These are phyloP conservation scores for Orius insidiosus DNA, from an alignment of 1,140 invertebrate species.

Conservation along the genomic window DNA sequence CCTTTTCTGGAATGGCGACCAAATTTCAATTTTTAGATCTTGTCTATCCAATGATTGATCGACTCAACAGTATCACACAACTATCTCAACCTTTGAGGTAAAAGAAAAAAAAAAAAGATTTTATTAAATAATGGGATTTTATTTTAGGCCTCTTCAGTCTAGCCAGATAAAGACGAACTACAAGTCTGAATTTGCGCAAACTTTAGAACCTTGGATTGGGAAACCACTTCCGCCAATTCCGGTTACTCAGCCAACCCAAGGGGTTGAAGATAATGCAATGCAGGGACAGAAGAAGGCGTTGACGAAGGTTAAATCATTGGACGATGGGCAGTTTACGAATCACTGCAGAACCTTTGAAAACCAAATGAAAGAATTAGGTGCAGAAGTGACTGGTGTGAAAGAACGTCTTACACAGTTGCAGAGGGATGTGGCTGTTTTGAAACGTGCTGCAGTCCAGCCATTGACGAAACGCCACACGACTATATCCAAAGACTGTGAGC, in stretches of 20 bases:
- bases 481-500: slow-evolving; percentile 37
- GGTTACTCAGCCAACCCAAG: neutral
- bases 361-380: slow-evolving; percentile 41
- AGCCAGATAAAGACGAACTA: slow-evolving; percentile 44
- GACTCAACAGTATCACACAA: slow-evolving; percentile 42
- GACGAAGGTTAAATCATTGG: slow-evolving; percentile 26
- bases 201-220: slow-evolving; percentile 41
- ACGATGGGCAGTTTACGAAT: slow-evolving; percentile 41
- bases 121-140: neutral
- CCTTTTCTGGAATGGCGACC: slow-evolving; percentile 44
- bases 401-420: slow-evolving; percentile 45
- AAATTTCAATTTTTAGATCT: slow-evolving; percentile 55
- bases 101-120: no score
- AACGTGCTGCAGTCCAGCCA: slow-evolving; percentile 38
- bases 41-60: slow-evolving; percentile 44
- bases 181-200: slow-evolving; percentile 40
- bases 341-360: slow-evolving; percentile 44
- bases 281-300: slow-evolving; percentile 4
- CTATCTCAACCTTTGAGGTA: slow-evolving; percentile 45
- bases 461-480: slow-evolving; percentile 36
- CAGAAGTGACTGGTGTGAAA: slow-evolving; percentile 41
- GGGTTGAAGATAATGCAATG: neutral
- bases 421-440: slow-evolving; percentile 35
- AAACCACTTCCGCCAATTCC: slow-evolving; percentile 13
- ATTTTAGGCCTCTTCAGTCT: slow-evolving; percentile 32